Evolutionary conservation across 2,113 vertebrate genomes (phyloP), one percentile per base, ranked within the genome.

Genomic region (Atherinomorus stipes): DNA sequence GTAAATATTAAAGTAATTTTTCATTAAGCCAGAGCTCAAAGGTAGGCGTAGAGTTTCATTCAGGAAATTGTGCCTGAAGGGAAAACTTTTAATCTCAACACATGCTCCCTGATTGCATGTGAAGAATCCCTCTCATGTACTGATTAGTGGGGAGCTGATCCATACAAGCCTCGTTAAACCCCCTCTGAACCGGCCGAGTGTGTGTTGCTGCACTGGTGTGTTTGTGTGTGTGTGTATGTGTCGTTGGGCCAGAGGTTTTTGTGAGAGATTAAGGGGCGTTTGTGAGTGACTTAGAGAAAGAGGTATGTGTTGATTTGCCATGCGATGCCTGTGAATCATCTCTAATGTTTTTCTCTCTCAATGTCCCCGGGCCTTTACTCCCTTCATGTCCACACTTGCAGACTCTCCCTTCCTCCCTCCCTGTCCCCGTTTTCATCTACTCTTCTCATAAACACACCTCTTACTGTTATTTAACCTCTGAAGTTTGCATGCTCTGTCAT

Each of bases 321-420:
- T 81, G 85, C 52, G 51, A 90, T 89, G 83, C 83, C 83, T 91
- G 76, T 88, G 88, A 91, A 90, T 91, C 82, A 87, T 81, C 81
- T 79, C 85, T 93, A 92, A 94, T 93, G 91, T 92, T 94, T 94
- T 93, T 92, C 83, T 90, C 65, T 57, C 84, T 89, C 74, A 49
- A 16, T 85, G 85, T 88, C 91, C 80, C 49, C 9, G 42, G 91
- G 90, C 85, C 59, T 83, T 84, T 53, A 68, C 80, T 61, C 23
- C 25, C 75, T 80, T 93, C 93, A 52, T 89, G 93, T 92, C 80
- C 19, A 64, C 77, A 91, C 93, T 83, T 42, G 93, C 85, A 72
- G 34, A 58, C 69, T 42, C 61, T 54, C 78, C 60, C 58, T 54
- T 71, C 66, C 54, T 57, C 53, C 66, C 69, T 34, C 44, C 9